phyloP scores from a whole-genome alignment of 2,113 vertebrate species.

The Hemichromis elongatus region DNA sequence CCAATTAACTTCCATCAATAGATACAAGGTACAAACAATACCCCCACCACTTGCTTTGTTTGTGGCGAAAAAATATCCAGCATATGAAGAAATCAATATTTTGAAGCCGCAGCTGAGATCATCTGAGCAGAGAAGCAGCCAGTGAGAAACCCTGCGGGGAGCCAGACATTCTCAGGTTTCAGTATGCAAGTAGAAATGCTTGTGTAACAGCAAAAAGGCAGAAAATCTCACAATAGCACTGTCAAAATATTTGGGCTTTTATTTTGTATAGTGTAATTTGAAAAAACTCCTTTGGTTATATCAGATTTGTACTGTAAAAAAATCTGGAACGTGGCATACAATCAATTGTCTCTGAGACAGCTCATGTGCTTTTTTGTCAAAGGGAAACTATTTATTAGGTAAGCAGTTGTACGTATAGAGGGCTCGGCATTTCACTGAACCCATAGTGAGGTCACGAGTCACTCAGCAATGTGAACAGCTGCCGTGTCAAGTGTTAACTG shows the following conservation, averaged over 20 bases:
- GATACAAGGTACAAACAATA: neutral
- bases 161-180: slow-evolving; percentile 11
- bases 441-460: slow-evolving; percentile 31
- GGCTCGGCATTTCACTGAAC: slow-evolving; percentile 2
- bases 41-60: neutral
- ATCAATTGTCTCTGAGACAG: neutral
- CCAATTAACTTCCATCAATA: neutral
- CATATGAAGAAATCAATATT: slow-evolving; percentile 37
- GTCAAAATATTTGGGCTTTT: slow-evolving; percentile 37
- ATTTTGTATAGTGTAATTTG: neutral
- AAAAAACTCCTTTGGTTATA: neutral
- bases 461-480: slow-evolving; percentile 60
- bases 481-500: slow-evolving; percentile 43
- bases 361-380: neutral
- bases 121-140: slow-evolving; percentile 6
- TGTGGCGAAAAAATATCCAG: neutral
- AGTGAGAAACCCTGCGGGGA: neutral
- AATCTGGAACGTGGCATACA: neutral
- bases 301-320: neutral
- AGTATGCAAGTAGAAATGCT: neutral
- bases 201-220: neutral
- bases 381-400: neutral
- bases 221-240: neutral
- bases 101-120: slow-evolving; percentile 22
- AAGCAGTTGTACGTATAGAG: neutral